phyloP scores from a whole-genome alignment of 2,113 vertebrate genomes.

The Columbina picui region DNA sequence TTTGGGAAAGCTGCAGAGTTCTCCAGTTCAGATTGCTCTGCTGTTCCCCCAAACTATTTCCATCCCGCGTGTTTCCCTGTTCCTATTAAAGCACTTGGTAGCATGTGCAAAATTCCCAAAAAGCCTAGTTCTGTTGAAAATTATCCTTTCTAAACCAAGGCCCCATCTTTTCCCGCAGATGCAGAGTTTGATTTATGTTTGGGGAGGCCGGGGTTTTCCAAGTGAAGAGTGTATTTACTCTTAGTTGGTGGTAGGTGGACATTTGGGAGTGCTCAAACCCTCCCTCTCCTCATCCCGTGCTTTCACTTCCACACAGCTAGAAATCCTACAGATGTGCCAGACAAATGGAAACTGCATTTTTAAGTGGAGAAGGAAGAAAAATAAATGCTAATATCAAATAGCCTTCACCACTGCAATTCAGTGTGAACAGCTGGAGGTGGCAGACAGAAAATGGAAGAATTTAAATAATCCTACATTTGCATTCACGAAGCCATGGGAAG shows the following conservation, averaged over 20 bases:
- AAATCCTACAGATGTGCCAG: neutral
- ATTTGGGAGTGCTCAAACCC: neutral
- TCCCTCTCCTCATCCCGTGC: neutral
- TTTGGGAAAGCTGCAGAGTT: neutral
- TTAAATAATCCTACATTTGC: constrained; percentile 50
- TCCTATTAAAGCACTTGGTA: neutral
- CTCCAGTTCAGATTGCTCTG: neutral
- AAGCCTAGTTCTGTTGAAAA: neutral
- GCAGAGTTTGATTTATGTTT: neutral
- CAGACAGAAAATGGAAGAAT: constrained; percentile 32
- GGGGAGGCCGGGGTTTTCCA: neutral
- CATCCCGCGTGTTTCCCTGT: neutral
- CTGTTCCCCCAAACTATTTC: neutral
- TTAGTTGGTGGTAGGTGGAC: neutral
- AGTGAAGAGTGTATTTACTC: neutral
- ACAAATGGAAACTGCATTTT: constrained; percentile 20
- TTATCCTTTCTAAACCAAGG: neutral
- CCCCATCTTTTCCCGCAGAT: neutral
- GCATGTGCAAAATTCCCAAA: neutral
- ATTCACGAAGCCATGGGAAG: constrained; percentile 23
- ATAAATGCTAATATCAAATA: neutral
- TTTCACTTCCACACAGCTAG: neutral
- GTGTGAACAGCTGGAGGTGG: constrained; percentile 39
- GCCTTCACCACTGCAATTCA: neutral
- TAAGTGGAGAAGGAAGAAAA: neutral